Conservation (phyloP, 2,888 invertebrate species). For the Periphyllus acericola region DNA sequence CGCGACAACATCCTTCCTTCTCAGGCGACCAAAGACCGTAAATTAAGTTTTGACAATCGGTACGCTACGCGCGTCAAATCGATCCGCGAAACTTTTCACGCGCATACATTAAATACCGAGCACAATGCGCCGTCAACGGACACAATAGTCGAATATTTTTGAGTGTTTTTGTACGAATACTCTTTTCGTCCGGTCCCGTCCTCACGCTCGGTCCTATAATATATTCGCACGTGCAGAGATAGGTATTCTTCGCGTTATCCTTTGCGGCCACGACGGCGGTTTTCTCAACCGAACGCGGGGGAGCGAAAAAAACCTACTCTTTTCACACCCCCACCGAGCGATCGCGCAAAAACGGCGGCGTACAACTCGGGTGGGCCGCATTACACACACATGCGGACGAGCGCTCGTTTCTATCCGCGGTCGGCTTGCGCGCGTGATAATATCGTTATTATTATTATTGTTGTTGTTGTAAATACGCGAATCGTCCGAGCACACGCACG, state of each 20-base stretch:
- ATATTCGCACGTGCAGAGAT: too few relatives aligned
- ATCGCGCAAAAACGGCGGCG: neutral
- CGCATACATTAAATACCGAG: neutral
- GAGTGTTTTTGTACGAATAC: neutral
- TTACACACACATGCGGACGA: too few relatives aligned
- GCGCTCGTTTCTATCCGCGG: neutral
- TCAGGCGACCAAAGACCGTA: neutral
- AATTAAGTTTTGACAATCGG: constrained; percentile 24
- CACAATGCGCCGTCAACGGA: neutral
- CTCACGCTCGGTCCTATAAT: too few relatives aligned
- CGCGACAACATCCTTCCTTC: too few relatives aligned
- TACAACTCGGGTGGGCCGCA: neutral
- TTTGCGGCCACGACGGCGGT: neutral
- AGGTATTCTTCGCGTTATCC: neutral
- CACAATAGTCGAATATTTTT: neutral
- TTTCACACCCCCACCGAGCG: neutral
- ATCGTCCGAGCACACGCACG: neutral
- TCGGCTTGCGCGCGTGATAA: neutral
- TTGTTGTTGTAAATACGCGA: too few relatives aligned
- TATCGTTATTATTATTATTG: too few relatives aligned
- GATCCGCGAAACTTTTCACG: constrained; percentile 14
- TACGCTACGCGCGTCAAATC: neutral
- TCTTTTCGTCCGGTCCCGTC: neutral
- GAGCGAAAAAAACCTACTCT: neutral
- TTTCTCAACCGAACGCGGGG: too few relatives aligned